phyloP scores from a whole-genome alignment of 2,113 vertebrate genomes.

The Mungos mungo region DNA sequence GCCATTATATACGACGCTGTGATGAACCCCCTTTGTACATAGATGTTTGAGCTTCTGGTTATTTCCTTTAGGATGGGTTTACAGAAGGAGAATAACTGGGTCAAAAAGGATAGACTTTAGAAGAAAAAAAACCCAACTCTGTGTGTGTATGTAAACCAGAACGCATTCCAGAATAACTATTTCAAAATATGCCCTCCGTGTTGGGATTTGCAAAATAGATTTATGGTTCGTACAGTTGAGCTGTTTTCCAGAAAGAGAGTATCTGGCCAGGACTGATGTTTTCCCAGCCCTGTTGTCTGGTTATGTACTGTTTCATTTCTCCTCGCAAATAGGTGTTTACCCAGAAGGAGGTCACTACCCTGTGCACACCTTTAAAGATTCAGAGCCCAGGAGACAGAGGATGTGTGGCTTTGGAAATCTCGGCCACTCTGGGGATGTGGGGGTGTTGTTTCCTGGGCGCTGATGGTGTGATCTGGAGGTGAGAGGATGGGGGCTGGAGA shows the following conservation, averaged over 20 bases:
- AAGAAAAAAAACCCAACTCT: background rate
- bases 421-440: background rate
- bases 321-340: background rate
- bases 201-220: background rate
- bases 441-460: background rate
- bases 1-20: background rate
- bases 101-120: background rate
- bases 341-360: background rate
- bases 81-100: background rate
- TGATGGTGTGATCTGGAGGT: background rate
- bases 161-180: background rate
- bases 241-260: background rate
- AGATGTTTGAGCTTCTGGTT: background rate
- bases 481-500: background rate
- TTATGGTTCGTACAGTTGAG: background rate
- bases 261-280: background rate
- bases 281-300: background rate
- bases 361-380: background rate
- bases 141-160: background rate
- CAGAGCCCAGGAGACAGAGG: background rate
- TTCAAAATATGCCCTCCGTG: background rate
- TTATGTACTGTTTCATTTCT: background rate
- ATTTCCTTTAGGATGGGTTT: background rate
- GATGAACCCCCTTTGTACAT: background rate
- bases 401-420: background rate